Percentiles rank a stretch among this genome's conserved stretches.
phyloP scores from a whole-genome alignment of 2,888 invertebrate genomes.

The Diarsia mendica region DNA sequence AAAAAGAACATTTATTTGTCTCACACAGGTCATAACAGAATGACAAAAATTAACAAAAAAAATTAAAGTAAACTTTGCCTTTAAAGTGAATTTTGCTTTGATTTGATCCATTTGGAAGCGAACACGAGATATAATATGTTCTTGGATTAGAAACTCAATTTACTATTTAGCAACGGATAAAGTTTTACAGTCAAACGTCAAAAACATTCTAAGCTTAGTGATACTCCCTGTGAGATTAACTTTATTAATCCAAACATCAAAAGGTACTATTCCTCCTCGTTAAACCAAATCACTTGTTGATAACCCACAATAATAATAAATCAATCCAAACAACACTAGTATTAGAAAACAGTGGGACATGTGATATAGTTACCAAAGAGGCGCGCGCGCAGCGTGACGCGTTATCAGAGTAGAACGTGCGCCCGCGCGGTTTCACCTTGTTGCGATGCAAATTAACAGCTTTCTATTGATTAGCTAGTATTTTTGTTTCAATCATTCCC shows the following conservation, averaged over 20 bases:
- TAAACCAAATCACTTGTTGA: background rate
- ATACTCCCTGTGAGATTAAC: background rate
- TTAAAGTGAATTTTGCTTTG: background rate
- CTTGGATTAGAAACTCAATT: background rate
- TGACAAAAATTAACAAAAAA: too few species aligned
- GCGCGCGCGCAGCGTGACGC: conserved; percentile 62
- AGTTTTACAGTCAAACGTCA: too few species aligned
- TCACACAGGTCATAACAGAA: too few species aligned
- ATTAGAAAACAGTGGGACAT: conserved; percentile 62
- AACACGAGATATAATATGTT: background rate
- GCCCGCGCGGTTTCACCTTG: conserved; percentile 54
- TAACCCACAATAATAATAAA: conserved; percentile 30
- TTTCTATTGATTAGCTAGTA: conserved; percentile 59
- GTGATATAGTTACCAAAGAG: conserved; percentile 60
- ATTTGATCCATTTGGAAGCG: background rate
- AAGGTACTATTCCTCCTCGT: background rate
- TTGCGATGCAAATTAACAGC: conserved; percentile 62
- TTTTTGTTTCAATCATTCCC: conserved; percentile 41
- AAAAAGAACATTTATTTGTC: too few species aligned
- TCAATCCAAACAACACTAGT: conserved; percentile 47
- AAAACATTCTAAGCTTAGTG: background rate
- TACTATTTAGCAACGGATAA: background rate
- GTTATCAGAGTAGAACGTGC: conserved; percentile 66
- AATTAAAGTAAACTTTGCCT: too few species aligned
- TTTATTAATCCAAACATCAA: background rate